Base-by-base conservation (phyloP, 1,140 invertebrate genomes). In the Galleria mellonella region DNA sequence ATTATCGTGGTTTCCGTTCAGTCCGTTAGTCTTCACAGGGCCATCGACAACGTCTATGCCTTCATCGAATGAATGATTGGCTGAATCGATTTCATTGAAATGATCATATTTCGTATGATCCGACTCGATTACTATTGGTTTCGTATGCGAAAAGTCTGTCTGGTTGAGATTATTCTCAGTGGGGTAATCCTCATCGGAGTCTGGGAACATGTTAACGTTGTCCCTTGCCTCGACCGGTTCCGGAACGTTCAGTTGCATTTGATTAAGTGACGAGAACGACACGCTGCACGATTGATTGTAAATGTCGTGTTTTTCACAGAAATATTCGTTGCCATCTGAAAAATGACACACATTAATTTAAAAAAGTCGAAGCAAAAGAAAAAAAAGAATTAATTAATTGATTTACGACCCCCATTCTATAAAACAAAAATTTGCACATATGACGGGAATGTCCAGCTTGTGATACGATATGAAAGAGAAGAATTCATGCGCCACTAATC, bases 121-220 rank as follows among this genome's bases (percentile, higher is more conserved):
- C 0, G 78, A 79, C 55, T 82, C 77, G 9, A 85, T 85, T 7
- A 85, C 62, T 36, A 85, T 85, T 4, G 82, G 82, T 64, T 74
- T 68, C 0, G 77, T 85, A 47, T 85, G 77, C 0, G 72, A 78
- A 58, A 85, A 83, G 39, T 83, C 75, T 3, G 76, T 85, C 46
- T 84, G 78, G 43, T 83, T 84, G 0, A 84, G 59, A 43, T 82
- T 78, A 35, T 84, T 85, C 32, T 83, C 73, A 4, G 81, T 85
- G 0, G 82, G 79, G 42, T 82, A 85, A 32, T 81, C 75, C 43
- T 82, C 76, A 45, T 82, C 74, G 0, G 73, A 76, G 14, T 83
- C 78, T 0, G 68, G 66, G 53, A 74, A 78, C 1, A 61, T 56
- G 28, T 59, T 75, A 0, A 55, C 56, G 14, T 41, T 70, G 9